Evolutionary conservation across 1,140 invertebrate genomes (phyloP).

Genomic region (Aphelinus atriplicis): DNA sequence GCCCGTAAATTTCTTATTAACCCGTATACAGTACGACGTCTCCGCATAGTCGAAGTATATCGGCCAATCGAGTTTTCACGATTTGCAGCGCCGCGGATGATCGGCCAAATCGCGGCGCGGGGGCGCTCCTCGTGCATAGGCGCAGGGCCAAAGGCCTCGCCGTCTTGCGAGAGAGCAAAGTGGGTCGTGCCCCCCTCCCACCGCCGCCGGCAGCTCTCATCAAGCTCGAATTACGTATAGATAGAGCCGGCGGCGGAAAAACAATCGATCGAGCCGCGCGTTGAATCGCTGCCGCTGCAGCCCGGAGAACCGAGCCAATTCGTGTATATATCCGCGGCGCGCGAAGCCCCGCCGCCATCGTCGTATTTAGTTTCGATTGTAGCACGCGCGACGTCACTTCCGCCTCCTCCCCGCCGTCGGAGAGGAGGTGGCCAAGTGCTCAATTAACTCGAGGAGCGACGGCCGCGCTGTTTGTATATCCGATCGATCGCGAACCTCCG

Average conservation of each 20-base stretch:
- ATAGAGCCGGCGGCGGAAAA: too few species aligned
- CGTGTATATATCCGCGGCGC: background rate
- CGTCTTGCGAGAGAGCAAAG: too few species aligned
- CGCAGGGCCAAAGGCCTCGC: background rate
- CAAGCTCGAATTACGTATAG: too few species aligned
- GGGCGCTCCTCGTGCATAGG: background rate
- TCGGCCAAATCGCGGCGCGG: background rate
- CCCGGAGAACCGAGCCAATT: too few species aligned
- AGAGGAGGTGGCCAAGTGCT: conserved; percentile 28
- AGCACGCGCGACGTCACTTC: background rate
- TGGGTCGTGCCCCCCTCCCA: too few species aligned
- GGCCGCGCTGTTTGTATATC: conserved; percentile 22
- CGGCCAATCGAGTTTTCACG: conserved; percentile 7
- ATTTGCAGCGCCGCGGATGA: background rate
- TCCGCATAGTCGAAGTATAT: conserved; percentile 12
- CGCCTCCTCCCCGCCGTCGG: background rate
- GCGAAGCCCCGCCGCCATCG: background rate
- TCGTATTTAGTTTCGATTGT: conserved; percentile 28
- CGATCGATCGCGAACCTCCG: conserved; percentile 36
- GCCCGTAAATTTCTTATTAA: too few species aligned
- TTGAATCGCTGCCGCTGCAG: too few species aligned
- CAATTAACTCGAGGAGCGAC: conserved; percentile 30
- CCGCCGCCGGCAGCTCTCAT: too few species aligned
- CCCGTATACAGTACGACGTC: background rate
- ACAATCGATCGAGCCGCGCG: too few species aligned